Conservation (phyloP, 2,797 vertebrate genomes). For the Clamator glandarius region DNA sequence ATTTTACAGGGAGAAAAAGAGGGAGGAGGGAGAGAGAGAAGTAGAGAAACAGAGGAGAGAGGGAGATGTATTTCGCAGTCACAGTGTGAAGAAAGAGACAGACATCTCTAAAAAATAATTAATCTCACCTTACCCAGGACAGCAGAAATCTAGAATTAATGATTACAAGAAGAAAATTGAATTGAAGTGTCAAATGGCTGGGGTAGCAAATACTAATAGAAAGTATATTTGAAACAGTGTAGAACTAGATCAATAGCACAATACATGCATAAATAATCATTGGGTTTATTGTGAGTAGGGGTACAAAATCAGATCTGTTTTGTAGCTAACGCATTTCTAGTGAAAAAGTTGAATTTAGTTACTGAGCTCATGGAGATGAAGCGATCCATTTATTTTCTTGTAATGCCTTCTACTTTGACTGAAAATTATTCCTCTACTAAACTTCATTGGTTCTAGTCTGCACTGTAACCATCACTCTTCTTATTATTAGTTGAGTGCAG, state of each 20-base stretch:
- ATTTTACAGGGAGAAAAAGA: background rate
- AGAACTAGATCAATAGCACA: background rate
- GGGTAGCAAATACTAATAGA: background rate
- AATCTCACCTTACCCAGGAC: background rate
- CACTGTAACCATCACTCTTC: background rate
- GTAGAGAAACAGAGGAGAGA: no score
- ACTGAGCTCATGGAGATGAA: background rate
- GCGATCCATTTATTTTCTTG: background rate
- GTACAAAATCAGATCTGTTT: background rate
- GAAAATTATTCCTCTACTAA: background rate
- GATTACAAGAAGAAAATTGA: background rate
- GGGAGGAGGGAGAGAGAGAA: background rate
- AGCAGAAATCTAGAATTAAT: background rate
- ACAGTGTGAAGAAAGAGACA: background rate
- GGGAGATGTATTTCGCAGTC: background rate
- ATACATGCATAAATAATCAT: background rate
- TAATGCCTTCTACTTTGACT: background rate
- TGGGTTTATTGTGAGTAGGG: background rate
- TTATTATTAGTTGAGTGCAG: background rate
- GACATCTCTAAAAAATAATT: background rate
- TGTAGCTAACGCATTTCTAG: background rate
- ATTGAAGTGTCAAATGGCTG: background rate
- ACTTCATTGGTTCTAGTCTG: background rate
- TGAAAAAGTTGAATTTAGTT: background rate
- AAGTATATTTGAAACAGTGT: background rate